Evolutionary conservation across 2,888 invertebrate species (phyloP), one percentile per base, ranked within the genome.

Genomic region (Polia nebulosa): DNA sequence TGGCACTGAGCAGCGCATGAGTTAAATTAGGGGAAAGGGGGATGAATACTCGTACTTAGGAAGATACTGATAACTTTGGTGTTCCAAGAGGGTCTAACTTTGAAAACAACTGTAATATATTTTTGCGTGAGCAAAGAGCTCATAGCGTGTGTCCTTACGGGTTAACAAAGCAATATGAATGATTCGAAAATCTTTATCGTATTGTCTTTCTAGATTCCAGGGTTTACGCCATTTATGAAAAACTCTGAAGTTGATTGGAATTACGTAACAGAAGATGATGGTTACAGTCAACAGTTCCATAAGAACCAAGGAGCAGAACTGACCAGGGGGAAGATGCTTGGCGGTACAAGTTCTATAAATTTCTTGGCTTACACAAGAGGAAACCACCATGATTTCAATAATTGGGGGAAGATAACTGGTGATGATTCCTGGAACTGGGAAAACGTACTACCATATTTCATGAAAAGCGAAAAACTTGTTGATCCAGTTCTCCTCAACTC

Each of bases 291-390:
- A 59, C 25, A 44, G 41, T n/a, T 13, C 1, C 41, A n/a, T 25
- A 41, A 32, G 25, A 41, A 15, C 39, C 9, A 62, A 22, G 32
- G 32, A 7, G 4, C 15, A 44, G 4, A 25, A 25, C 32, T 32
- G n/a, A 25, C 15, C 0, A 11, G n/a, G 44, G 32, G 59, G 13
- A 62, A 44, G 7, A 91, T 96, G 79, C 89, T 96, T 78, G 96
- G 96, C 51, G 96, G 96, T 1, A 91, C 93, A 0, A 96, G 96
- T 29, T 89, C 91, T 0, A 82, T 96, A 3, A 96, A 96, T 83
- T 95, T 91, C 41, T 95, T 96, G 90, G 86, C 96, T 51, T 96
- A 96, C 72, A 89, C 96, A 1, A 44, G 20, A 6, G n/a, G n/a
- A n/a, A n/a, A n/a, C n/a, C n/a, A n/a, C n/a, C n/a, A n/a, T n/a